Evolutionary conservation across 2,888 invertebrate genomes (phyloP), one percentile per base, ranked within the genome.

Genomic region (Pogonocherus hispidulus): DNA sequence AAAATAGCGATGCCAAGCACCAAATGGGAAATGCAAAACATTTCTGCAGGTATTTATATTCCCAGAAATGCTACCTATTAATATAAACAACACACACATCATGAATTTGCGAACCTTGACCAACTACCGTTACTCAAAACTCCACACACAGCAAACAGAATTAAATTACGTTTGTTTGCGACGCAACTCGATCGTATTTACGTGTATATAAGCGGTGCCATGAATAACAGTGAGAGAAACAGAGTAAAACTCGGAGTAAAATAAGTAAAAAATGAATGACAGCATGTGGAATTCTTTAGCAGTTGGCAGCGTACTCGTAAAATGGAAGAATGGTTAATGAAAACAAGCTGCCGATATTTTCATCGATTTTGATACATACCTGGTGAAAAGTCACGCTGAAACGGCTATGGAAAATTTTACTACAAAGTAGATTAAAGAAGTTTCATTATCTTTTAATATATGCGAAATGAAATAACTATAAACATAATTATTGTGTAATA

Each of bases 101-200:
- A 41, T 41, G 41, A 41, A 41, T 41, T 41, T 41, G 41, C 41
- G 41, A n/a, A 41, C 41, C 41, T 41, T 41, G 41, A 41, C 41
- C 41, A 16, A 41, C 41, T 41, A 41, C 41, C 41, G 41, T 41
- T 41, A 41, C 41, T 41, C n/a, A 41, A 41, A 41, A 41, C 41
- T n/a, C 8, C 27, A 8, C 27, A 41, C 16, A 16, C 41, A n/a
- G 41, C 41, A 41, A 41, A 41, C 41, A 41, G 41, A 41, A 41
- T 41, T 41, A 41, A 41, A 41, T 41, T n/a, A 41, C 41, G 41
- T 41, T 41, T 41, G 14, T 41, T 41, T 41, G n/a, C 41, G 14
- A 41, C 41, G 41, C 14, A 41, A 41, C 16, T 14, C n/a, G 41
- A 14, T 14, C 14, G 41, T 41, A 41, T 41, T 41, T n/a, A 14